Evolutionary conservation across 2,797 vertebrate genomes (phyloP).

Genomic region (Ambastaia sidthimunki): DNA sequence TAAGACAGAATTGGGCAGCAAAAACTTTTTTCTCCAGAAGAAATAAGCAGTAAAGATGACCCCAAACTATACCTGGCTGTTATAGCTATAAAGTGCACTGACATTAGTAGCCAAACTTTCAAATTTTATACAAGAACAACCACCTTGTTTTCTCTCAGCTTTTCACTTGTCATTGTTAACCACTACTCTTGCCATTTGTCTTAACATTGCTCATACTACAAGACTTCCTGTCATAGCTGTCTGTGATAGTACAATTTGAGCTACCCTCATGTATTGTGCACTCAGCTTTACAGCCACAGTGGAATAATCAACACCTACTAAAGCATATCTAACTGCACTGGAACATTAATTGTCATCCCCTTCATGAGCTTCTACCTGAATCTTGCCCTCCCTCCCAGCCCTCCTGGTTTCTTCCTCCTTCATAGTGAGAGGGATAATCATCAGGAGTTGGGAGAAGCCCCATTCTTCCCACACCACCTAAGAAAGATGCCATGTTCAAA

Average conservation of each 20-base stretch:
- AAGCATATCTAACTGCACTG: slow-evolving; percentile 36
- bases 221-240: neutral
- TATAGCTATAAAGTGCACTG: too few relatives aligned
- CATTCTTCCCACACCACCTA: slow-evolving; percentile 80
- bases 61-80: too few relatives aligned
- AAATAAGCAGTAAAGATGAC: too few relatives aligned
- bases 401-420: slow-evolving; percentile 84
- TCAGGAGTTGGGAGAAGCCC: slow-evolving; percentile 87
- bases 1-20: too few relatives aligned
- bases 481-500: slow-evolving; percentile 59
- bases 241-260: neutral
- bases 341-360: slow-evolving; percentile 7
- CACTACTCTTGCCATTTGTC: neutral
- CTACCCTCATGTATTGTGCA: neutral
- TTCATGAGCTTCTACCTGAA: slow-evolving; percentile 72
- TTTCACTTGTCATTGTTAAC: neutral
- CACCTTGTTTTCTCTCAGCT: neutral
- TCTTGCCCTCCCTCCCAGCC: slow-evolving; percentile 86
- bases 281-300: neutral
- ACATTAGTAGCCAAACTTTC: neutral
- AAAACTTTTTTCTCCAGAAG: too few relatives aligned
- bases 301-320: neutral
- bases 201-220: neutral
- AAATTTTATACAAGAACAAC: neutral
- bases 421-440: slow-evolving; percentile 83